Evolutionary conservation across 2,888 invertebrate genomes (phyloP), one percentile per base, ranked within the genome.

Genomic region (Ischnura elegans): DNA sequence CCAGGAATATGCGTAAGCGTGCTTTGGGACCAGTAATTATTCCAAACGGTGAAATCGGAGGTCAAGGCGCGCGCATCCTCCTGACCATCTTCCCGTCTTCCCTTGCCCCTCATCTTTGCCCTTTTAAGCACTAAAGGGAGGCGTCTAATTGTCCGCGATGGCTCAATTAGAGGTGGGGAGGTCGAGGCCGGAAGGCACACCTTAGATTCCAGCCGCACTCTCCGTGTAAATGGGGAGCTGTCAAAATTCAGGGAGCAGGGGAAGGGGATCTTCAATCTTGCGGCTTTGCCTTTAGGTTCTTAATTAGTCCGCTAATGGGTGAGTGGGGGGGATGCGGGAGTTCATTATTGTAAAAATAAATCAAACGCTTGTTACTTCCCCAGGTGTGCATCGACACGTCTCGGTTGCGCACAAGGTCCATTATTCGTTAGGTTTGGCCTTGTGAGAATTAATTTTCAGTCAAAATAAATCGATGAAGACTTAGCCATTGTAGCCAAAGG

Each of bases 271-370:
- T 76, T 29, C 36, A 76, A 76, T 76, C 76, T 36, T 25, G 76
- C 76, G 76, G 76, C 13, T 29, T 76, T 36, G 76, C 76, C n/a
- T 76, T 76, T 36, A 76, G 36, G 76, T 76, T 76, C 76, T 76
- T 76, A 76, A 76, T 76, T 76, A 76, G 76, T 76, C 36, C 76
- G 76, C 76, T 76, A 76, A 76, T 76, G 76, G 76, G 76, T 76
- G 76, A 76, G 3, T 21, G 66, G 36, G 66, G 29, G 29, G 66
- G 29, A 76, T 10, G 76, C 16, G 76, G 76, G 76, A 76, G 76
- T 76, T 76, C 13, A 76, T 76, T 76, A 76, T 76, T 76, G 25
- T 76, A 76, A 76, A 76, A 76, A 76, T 76, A 76, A 76, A 76
- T 76, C 76, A 36, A 36, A 76, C 36, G 76, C 76, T 76, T 36